Evolutionary conservation across 1,140 invertebrate genomes (phyloP).

Genomic region (Acromyrmex heyeri): DNA sequence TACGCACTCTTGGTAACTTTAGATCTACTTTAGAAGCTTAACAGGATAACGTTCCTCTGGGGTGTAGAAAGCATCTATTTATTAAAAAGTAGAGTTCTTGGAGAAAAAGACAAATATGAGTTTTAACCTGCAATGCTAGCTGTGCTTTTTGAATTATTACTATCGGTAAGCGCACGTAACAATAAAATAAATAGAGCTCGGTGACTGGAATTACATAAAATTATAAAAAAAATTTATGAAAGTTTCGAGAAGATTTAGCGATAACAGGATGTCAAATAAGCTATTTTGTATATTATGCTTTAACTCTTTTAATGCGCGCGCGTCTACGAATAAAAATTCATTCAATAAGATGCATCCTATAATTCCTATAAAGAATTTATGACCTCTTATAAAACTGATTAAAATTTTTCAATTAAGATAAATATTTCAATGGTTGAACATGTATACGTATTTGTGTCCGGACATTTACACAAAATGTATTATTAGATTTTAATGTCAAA

Average conservation of each 20-base stretch:
- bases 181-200: conserved; percentile 4
- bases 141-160: conserved; percentile 17
- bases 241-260: background rate
- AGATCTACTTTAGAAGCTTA: conserved; percentile 33
- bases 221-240: conserved; percentile 13
- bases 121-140: background rate
- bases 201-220: background rate
- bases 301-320: background rate
- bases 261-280: background rate
- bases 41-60: background rate
- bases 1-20: conserved; percentile 29
- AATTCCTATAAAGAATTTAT: background rate
- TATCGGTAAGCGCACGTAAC: background rate
- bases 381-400: background rate
- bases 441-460: too few species aligned
- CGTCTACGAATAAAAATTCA: background rate
- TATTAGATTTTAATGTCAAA: too few species aligned
- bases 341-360: background rate
- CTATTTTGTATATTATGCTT: background rate
- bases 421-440: too few species aligned
- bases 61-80: conserved; percentile 6
- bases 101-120: background rate
- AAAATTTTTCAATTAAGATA: background rate
- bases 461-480: too few species aligned
- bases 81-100: conserved; percentile 24